Conservation (phyloP, 92 coral and sea anemone genomes). For the Nematostella vectensis region DNA sequence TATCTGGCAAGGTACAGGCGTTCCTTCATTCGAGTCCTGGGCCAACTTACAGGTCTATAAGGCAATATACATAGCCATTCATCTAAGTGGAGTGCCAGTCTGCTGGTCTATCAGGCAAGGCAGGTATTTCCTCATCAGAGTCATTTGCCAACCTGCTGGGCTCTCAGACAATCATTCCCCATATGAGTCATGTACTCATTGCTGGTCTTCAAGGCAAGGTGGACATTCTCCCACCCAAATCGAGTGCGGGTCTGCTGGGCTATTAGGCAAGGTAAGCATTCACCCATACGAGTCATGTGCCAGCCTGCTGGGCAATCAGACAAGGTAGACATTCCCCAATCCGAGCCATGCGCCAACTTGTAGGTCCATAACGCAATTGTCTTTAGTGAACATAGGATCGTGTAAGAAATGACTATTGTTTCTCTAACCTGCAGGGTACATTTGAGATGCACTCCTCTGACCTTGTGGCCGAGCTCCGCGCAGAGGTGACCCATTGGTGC, state of each 20-base stretch:
- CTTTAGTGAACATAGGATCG: no score
- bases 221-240: no score
- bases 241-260: no score
- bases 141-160: slow-evolving; percentile 96
- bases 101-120: no score
- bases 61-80: no score
- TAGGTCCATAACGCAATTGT: no score
- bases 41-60: no score
- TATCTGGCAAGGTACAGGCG: no score
- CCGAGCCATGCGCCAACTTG: no score
- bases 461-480: slow-evolving; percentile 92
- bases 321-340: slow-evolving; percentile 75
- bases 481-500: slow-evolving; percentile 98
- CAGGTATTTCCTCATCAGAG: slow-evolving; percentile 93
- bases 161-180: slow-evolving; percentile 82
- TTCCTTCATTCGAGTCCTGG: no score
- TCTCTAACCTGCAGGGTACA: slow-evolving; percentile 84
- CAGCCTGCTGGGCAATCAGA: slow-evolving; percentile 98
- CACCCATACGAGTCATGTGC: slow-evolving; percentile 94
- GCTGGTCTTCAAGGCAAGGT: not conserved
- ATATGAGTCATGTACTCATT: not conserved
- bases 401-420: no score
- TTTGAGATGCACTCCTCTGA: slow-evolving; percentile 95
- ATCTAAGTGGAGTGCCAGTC: no score
- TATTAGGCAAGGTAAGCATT: slow-evolving; percentile 86